Base-by-base conservation (phyloP, 2,113 vertebrate genomes). In the Bujurquina vittata region DNA sequence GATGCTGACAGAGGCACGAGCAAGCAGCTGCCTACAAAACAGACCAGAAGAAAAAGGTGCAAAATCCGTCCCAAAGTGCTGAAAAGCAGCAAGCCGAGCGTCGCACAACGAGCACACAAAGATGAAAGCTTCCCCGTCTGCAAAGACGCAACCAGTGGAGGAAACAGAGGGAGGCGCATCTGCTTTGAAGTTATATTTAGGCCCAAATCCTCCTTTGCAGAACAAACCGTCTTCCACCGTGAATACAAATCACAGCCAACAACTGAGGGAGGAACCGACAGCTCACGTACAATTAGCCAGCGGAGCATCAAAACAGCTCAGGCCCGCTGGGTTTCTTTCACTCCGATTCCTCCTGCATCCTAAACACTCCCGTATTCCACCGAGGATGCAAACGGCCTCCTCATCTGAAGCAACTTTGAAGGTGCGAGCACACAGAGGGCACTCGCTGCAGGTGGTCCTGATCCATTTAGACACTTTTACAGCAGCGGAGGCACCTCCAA, bases 111-210 rank as follows among this genome's bases (percentile, higher is more conserved):
- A 69, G 76, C 80, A 52, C 9, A 15, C 73, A 5, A 3, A 88
- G 87, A 91, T 90, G 43, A 92, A 91, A 90, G 86, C 84, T 62
- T 75, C 79, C 22, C 35, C 31, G 37, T 49, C 62, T 77, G 86
- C 69, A 74, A 49, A 87, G 87, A 86, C 2, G 79, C 57, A 17
- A 73, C 73, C 8, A 72, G 75, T n/a, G 6, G 43, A 83, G 79
- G 61, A 86, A 57, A 80, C 85, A 63, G 57, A 87, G 84, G 81
- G 77, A 80, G 80, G 65, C 63, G 49, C 80, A 10, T 29, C 84
- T 81, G 23, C 77, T 92, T 91, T 88, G 74, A 92, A 87, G 92
- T 89, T 91, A 90, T 91, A 88, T 92, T 92, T 90, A 93, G 91
- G 85, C 78, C 85, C 73, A 89, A 91, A 92, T 93, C 90, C 88